Evolutionary conservation across 2,888 invertebrate species (phyloP).

Genomic region (Thyatira batis): DNA sequence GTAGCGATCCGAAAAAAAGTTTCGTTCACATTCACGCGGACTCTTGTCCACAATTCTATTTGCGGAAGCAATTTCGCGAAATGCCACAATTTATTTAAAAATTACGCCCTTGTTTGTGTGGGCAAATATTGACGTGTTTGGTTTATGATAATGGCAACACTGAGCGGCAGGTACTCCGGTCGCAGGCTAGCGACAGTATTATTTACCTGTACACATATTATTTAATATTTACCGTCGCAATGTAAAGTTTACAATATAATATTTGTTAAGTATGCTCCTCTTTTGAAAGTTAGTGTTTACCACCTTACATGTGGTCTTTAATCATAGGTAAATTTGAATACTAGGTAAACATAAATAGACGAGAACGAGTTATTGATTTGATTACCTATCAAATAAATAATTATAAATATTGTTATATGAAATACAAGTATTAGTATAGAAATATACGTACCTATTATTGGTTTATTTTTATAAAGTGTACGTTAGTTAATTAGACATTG

Average conservation of each 20-base stretch:
- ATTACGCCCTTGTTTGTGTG: conserved; percentile 82
- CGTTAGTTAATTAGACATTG: not conserved
- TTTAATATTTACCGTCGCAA: conserved; percentile 79
- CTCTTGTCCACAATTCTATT: conserved; percentile 76
- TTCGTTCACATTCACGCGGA: conserved; percentile 63
- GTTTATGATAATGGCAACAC: conserved; percentile 82
- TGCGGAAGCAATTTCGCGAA: conserved; percentile 81
- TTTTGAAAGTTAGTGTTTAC: conserved; percentile 77
- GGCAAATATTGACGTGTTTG: conserved; percentile 82
- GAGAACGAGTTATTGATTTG: conserved; percentile 45
- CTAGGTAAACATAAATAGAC: conserved; percentile 53
- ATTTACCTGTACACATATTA: conserved; percentile 77
- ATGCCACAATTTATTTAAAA: conserved; percentile 84
- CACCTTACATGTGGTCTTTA: conserved; percentile 72
- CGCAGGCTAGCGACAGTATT: conserved; percentile 73
- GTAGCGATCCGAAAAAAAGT: conserved; percentile 68
- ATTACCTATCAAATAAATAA: conserved; percentile 30
- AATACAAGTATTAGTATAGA: not conserved
- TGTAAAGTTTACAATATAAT: conserved; percentile 80
- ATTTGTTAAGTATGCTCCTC: conserved; percentile 79
- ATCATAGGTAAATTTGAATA: conserved; percentile 76
- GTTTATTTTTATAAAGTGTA: too few relatives aligned
- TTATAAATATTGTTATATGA: not conserved
- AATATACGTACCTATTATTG: not conserved
- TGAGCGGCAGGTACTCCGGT: conserved; percentile 66